Conservation (phyloP, 2,888 invertebrate genomes). For the Steromphala cineraria region DNA sequence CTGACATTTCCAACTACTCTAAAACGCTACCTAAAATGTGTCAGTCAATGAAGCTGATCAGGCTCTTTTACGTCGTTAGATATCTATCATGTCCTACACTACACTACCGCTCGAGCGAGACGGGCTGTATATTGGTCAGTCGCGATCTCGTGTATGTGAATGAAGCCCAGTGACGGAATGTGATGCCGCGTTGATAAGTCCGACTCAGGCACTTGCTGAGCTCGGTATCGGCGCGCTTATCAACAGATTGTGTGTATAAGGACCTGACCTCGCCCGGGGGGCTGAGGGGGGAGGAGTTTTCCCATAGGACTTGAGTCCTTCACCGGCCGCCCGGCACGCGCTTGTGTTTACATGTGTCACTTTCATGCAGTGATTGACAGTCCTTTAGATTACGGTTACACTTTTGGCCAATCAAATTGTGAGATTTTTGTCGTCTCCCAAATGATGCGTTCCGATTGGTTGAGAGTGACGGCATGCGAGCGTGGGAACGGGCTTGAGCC, state of each 20-base stretch:
- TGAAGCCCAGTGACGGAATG: not conserved
- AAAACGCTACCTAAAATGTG: too few species aligned
- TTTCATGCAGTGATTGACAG: not conserved
- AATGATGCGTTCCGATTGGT: slow-evolving; percentile 1
- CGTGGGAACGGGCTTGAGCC: slow-evolving; percentile 21
- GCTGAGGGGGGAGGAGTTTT: slow-evolving; percentile 24
- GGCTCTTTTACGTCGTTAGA: too few species aligned
- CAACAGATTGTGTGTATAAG: slow-evolving; percentile 2
- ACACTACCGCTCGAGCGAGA: not conserved
- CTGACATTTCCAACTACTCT: too few species aligned
- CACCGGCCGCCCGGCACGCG: slow-evolving; percentile 22
- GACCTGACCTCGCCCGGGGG: not conserved
- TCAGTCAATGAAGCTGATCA: too few species aligned
- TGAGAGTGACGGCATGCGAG: slow-evolving; percentile 20
- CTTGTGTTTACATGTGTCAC: slow-evolving; percentile 22
- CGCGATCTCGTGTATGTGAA: not conserved
- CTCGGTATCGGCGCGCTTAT: not conserved
- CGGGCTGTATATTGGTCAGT: not conserved
- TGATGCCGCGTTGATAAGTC: not conserved
- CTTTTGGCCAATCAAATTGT: not conserved
- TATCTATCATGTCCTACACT: too few species aligned
- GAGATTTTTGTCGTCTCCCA: not conserved
- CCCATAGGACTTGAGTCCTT: slow-evolving; percentile 17
- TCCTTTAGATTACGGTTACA: not conserved
- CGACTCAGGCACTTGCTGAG: slow-evolving; percentile 5